Conservation (phyloP, 2,113 vertebrate genomes). For the Microcebus jonahi region DNA sequence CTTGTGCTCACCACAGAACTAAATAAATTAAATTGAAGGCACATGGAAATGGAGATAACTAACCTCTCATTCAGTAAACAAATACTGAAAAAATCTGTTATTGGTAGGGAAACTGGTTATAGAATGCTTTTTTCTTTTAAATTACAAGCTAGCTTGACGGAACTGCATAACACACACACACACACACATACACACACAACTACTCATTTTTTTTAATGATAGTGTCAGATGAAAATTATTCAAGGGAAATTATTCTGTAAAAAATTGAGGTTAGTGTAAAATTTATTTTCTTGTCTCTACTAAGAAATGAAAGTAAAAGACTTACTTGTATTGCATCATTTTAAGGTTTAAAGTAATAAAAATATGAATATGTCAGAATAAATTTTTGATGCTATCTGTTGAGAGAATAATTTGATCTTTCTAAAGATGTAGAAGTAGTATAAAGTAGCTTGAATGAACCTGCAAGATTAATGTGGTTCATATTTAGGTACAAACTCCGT, state of each 20-base stretch:
- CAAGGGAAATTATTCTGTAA: not conserved
- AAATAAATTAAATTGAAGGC: not conserved
- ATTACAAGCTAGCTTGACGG: not conserved
- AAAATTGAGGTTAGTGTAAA: slow-evolving; percentile 12
- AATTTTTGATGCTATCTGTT: not conserved
- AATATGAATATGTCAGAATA: slow-evolving; percentile 31
- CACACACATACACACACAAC: not conserved
- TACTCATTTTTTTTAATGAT: not conserved
- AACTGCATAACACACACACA: not conserved
- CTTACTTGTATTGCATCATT: not conserved
- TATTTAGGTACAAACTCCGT: not conserved
- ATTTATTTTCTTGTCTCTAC: not conserved
- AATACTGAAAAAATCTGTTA: not conserved
- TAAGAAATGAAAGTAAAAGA: slow-evolving; percentile 45
- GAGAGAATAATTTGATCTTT: slow-evolving; percentile 41
- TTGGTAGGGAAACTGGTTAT: not conserved
- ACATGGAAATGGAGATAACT: not conserved
- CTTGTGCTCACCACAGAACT: not conserved
- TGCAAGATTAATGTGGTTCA: slow-evolving; percentile 4
- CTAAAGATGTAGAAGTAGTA: not conserved
- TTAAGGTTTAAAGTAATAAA: slow-evolving; percentile 42
- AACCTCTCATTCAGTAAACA: not conserved
- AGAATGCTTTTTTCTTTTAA: not conserved
- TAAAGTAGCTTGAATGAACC: not conserved
- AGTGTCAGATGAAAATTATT: not conserved